Evolutionary conservation across 2,797 vertebrate genomes (phyloP), one percentile per base, ranked within the genome.

Genomic region (Momotus momota): DNA sequence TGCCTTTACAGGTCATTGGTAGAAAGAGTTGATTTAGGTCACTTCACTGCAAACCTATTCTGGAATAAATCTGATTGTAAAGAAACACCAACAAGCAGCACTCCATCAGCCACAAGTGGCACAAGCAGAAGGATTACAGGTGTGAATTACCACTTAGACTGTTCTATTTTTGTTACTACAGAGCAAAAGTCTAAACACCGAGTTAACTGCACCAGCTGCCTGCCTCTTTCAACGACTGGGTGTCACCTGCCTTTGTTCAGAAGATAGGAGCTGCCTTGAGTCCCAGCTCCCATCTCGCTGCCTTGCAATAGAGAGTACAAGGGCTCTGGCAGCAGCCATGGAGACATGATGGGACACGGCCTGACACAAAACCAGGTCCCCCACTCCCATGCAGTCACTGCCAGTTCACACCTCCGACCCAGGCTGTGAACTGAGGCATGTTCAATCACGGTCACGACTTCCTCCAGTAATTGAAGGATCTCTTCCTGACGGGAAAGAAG

Each of bases 321-420:
- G 43, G 25, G 66, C 35, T 35, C 71, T 18, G 20, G 43, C 48
- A 88, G 69, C 43, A 90, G 66, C 45, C 62, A 38, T 0, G 0
- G 29, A 51, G 49, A 77, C 18, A 5, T 0, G 0, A 17, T 3
- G 10, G 60, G 57, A 71, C 45, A 0, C 0, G 15, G 25, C 22
- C 12, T 25, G 49, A 74, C 26, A 29, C 22, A 33, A 35, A 46
- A 66, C 14, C 71, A 71, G n/a, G 40, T 8, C n/a, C 40, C 77
- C 46, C 26, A 40, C 8, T 6, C 31, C 45, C 65, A 61, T 46
- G n/a, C 0, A 78, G 58, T 15, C 61, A 40, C 27, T 45, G 58
- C 10, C 60, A 54, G 40, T 17, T 38, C 40, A 25, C 54, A 26
- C 3, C 0, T 15, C 25, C 15, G 15, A 31, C 60, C 3, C 70